Base-by-base conservation (phyloP, 1,140 invertebrate genomes). In the Arion vulgaris region DNA sequence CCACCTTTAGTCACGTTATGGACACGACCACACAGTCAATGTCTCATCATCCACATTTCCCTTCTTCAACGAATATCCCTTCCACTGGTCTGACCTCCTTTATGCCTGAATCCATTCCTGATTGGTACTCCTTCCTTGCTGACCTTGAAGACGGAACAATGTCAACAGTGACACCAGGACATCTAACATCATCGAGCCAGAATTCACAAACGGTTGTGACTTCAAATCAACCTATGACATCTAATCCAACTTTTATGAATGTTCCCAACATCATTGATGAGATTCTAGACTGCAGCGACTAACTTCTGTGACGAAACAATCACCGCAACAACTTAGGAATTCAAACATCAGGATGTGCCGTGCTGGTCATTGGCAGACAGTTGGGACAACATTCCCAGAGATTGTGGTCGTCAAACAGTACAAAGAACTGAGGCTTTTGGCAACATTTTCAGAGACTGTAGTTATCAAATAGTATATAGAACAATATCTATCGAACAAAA, bases 71-170 rank as follows among this genome's bases (percentile, higher is more conserved):
- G n/a, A 17, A 45, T 39, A 9, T 41, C 38, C 32, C 7, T 68
- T n/a, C 72, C 19, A 49, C 75, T 0, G 75, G 51, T 17, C 66
- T 84, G 26, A 82, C 13, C 13, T 62, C 83, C 36, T 74, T 51
- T 32, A 81, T 82, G 13, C 53, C 79, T 4, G 79, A 84, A 49
- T 79, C 79, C 26, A 81, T 84, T 28, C 80, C 80, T n/a, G 78
- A 81, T 23, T 82, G 73, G 74, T 84, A 84, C 69, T 82, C 80
- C 36, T 82, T 82, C 68, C 80, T 84, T 26, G 80, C 75, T 39
- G 80, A 84, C 32, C 79, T 84, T 49, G 28, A 71, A 15, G 66
- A 80, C 38, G 75, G 72, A 28, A 45, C 71, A 2, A 32, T 45
- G 5, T 62, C 71, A 28, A 32, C 62, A 5, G 28, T 80, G 26